These are phyloP conservation scores for Pyralis farinalis DNA, from an alignment of 2,888 invertebrate genomes.

Conservation along the genomic window DNA sequence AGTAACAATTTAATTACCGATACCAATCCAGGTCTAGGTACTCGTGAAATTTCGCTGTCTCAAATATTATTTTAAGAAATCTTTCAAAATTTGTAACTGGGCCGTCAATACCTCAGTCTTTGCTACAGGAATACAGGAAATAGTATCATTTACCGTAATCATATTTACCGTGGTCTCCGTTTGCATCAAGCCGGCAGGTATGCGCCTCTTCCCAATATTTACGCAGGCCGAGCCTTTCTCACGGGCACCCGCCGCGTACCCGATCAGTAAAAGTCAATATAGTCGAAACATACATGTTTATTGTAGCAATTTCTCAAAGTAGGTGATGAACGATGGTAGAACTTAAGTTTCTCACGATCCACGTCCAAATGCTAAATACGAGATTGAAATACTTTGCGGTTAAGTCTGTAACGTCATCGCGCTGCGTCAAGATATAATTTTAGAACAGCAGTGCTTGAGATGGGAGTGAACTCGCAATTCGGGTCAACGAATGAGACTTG, in stretches of 20 bases:
- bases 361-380: slow-evolving; percentile 17
- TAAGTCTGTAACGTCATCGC: slow-evolving; percentile 45
- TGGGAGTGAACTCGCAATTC: slow-evolving; percentile 48
- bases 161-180: slow-evolving; percentile 6
- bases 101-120: too few species aligned
- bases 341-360: slow-evolving; percentile 1
- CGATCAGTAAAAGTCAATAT: slow-evolving; percentile 9
- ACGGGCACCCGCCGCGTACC: slow-evolving; percentile 10
- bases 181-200: slow-evolving; percentile 12
- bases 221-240: slow-evolving; percentile 21
- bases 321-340: slow-evolving; percentile 13
- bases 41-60: too few species aligned
- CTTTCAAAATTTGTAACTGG: too few species aligned
- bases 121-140: too few species aligned
- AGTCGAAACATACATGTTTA: slow-evolving; percentile 15
- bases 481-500: slow-evolving; percentile 47
- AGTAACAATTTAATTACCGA: too few species aligned
- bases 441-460: slow-evolving; percentile 35
- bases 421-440: slow-evolving; percentile 51
- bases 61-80: too few species aligned
- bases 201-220: slow-evolving; percentile 19
- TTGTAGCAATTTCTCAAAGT: slow-evolving; percentile 23
- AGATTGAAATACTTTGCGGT: slow-evolving; percentile 44
- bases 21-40: too few species aligned
- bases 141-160: background rate